Percentiles rank a stretch among this genome's conserved stretches.
These are phyloP conservation scores for Pogonomyrmex californicus DNA, from an alignment of 1,140 invertebrate genomes.

Conservation along the genomic window DNA sequence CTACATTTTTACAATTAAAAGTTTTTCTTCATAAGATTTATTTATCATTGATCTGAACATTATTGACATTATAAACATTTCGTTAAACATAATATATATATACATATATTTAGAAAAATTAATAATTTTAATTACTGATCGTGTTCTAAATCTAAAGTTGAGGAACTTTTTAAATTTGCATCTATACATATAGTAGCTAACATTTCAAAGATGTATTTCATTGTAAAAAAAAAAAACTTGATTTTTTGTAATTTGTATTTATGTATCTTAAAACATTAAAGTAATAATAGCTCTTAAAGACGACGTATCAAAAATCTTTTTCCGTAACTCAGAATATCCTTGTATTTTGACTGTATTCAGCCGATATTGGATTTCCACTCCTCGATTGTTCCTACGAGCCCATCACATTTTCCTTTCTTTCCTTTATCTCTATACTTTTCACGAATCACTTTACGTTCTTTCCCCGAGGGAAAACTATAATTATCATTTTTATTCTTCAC, in stretches of 20 bases:
- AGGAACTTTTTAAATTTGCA: too few species aligned
- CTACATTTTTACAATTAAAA: not conserved
- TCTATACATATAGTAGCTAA: not conserved
- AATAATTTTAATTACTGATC: too few species aligned
- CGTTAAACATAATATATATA: too few species aligned
- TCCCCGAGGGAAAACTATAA: conserved; percentile 49
- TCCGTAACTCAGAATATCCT: not conserved
- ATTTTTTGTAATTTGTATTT: conserved; percentile 3
- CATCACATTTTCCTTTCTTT: conserved; percentile 20
- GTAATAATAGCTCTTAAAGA: not conserved
- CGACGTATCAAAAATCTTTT: not conserved
- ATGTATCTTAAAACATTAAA: not conserved
- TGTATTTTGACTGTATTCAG: not conserved
- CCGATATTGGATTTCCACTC: conserved; percentile 36
- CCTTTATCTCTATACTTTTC: conserved; percentile 12
- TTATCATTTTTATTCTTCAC: conserved; percentile 61
- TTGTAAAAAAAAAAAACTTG: not conserved
- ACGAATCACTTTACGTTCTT: conserved; percentile 19
- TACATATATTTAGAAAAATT: too few species aligned
- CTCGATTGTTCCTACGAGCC: conserved; percentile 33
- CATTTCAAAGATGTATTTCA: not conserved
- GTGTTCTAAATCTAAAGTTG: not conserved
- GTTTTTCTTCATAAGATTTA: not conserved
- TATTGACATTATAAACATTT: not conserved
- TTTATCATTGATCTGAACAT: conserved; percentile 7